Base-by-base conservation (phyloP, 2,797 vertebrate genomes). In the Oceanodroma leucorhoa region DNA sequence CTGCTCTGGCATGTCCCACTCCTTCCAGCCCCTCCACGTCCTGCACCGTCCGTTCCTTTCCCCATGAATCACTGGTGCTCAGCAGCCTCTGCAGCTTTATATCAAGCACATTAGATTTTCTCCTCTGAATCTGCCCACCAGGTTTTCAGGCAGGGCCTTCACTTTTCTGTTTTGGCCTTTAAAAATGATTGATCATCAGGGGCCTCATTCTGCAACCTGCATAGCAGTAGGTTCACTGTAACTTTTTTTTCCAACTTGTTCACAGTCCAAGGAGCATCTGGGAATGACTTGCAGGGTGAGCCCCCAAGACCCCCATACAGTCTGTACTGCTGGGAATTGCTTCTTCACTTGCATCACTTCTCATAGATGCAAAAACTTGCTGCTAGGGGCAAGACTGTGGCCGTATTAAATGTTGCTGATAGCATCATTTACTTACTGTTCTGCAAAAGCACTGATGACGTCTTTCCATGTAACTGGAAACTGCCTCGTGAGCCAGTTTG, bases 391-490 rank as follows among this genome's bases (percentile, higher is more conserved):
- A 77, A 66, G 40, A 8, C 58, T n/a, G 60, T 67, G 69, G 30
- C 26, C 0, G 2, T 38, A 9, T 77, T 50, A 81, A 69, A 77
- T 72, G 40, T 3, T 81, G 70, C 83, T 72, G 70, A 81, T 85
- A 50, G 50, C 45, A 72, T 84, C 65, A 45, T 88, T 54, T 88
- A 65, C 83, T 78, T 70, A 77, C 79, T 88, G 54, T 77, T 93
- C 60, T 62, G n/a, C 2, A 3, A 54, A 77, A 43, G 70, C 36
- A 57, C 29, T 20, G 65, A 36, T 84, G 93, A 90, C 6, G 40
- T 90, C 79, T 69, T 40, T 40, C 36, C 36, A n/a, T 57, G 70
- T 82, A 88, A 93, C 50, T 90, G 80, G 79, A 94, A 93, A 78
- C 79, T 69, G 65, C 79, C 81, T 83, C 0, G 1, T 86, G 57